Evolutionary conservation across 2,888 invertebrate genomes (phyloP), one percentile per base, ranked within the genome.

Genomic region (Cryptocheilus praepositus): DNA sequence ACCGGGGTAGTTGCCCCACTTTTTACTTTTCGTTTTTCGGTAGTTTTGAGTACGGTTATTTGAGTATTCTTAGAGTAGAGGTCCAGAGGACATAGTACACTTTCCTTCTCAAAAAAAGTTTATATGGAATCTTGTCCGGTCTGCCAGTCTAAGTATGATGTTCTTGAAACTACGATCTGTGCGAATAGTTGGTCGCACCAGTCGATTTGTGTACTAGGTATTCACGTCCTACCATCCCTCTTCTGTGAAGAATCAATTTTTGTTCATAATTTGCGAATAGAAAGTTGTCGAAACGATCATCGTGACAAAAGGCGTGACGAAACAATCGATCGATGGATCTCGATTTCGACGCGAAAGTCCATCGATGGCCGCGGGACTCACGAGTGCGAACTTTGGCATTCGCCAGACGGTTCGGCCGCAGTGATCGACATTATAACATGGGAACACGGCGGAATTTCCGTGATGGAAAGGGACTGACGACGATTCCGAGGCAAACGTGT

Each of bases 241-340:
- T 16, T 19, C 7, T 8, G 18, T 49, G 19, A 21, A 21, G 19
- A 56, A 46, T 62, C 46, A n/a, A 25, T 22, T 46, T 64, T 19
- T 21, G 18, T n/a, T 11, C 46, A 15, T 15, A 19, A n/a, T 16
- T 22, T 44, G 55, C 54, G 19, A 21, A 54, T 59, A 57, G 69
- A 60, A 57, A 61, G 58, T 45, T 28, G n/a, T 60, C 45, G 25
- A 36, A 25, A 18, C 43, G 19, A 15, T 21, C 44, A 55, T 21
- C 45, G 58, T 60, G 64, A 65, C 70, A 59, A 69, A 62, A 70
- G 53, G 49, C 69, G 68, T 70, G 70, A 60, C 68, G 70, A 63
- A 69, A 58, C 19, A 49, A 15, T 28, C 53, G 56, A 19, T 49
- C 45, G 55, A 22, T 56, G 28, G 69, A 70, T 70, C 36, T 11